These are phyloP conservation scores for Calycopis cecrops DNA, from an alignment of 1,140 invertebrate species.

Conservation along the genomic window DNA sequence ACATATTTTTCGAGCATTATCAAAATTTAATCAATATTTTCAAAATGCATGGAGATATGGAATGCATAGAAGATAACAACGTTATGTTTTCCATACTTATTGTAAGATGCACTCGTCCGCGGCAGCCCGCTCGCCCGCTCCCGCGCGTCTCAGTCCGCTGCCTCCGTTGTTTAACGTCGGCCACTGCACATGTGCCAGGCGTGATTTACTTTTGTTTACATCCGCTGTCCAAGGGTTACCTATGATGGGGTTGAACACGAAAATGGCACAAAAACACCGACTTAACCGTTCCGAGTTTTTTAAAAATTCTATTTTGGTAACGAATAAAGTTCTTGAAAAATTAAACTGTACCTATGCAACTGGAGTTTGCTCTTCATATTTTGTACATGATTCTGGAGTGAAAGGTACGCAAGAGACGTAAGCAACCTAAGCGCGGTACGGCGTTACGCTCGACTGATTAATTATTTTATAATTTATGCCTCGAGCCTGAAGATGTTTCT, in stretches of 20 bases:
- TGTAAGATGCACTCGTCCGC: too few relatives aligned
- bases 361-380: not conserved
- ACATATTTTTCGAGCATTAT: too few relatives aligned
- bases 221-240: constrained; percentile 54
- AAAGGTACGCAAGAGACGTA: too few relatives aligned
- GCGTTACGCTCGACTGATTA: too few relatives aligned
- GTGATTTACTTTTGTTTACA: constrained; percentile 60
- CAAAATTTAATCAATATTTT: too few relatives aligned
- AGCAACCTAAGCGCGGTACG: too few relatives aligned
- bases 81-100: too few relatives aligned
- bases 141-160: not conserved
- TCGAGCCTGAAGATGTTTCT: too few relatives aligned
- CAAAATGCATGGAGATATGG: too few relatives aligned
- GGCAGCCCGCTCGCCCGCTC: not conserved
- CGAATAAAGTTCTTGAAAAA: not conserved
- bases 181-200: constrained; percentile 43
- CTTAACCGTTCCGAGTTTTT: constrained; percentile 1
- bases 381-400: too few relatives aligned
- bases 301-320: not conserved
- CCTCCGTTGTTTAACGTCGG: constrained; percentile 47
- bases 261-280: constrained; percentile 31
- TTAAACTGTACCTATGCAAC: not conserved
- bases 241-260: constrained; percentile 41
- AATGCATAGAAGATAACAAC: too few relatives aligned
- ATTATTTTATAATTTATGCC: too few relatives aligned